These are phyloP conservation scores for Zosterops lateralis DNA, from an alignment of 2,113 vertebrate species.

Conservation along the genomic window DNA sequence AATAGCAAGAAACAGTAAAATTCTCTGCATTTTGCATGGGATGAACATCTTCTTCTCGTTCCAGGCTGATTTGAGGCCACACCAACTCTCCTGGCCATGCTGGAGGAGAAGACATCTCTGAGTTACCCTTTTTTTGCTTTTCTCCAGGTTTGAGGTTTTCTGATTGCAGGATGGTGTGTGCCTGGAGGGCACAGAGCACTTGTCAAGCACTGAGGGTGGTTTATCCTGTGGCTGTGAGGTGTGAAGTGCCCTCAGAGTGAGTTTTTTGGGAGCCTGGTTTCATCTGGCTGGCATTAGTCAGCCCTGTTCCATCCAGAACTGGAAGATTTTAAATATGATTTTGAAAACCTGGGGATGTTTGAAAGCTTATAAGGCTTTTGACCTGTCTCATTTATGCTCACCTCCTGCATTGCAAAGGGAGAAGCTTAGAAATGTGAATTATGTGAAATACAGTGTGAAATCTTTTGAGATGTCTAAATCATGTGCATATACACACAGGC, in stretches of 20 bases:
- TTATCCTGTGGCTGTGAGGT: background rate
- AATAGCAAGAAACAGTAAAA: background rate
- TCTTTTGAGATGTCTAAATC: conserved; percentile 28
- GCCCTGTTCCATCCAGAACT: background rate
- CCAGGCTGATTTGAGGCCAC: background rate
- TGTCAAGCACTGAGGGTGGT: background rate
- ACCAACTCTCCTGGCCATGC: rapidly evolving
- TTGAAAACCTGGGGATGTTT: conserved; percentile 3
- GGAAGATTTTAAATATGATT: background rate
- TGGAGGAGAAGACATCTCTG: background rate
- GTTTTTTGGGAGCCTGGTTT: background rate
- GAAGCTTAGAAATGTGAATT: conserved; percentile 14
- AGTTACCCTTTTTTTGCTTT: background rate
- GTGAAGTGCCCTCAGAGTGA: rapidly evolving
- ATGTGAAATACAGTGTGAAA: background rate
- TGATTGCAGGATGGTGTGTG: background rate
- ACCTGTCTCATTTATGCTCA: background rate
- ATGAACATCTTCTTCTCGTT: background rate
- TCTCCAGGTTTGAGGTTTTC: background rate
- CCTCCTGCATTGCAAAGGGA: background rate
- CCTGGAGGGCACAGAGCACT: background rate
- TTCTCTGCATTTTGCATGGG: background rate
- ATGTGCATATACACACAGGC: background rate
- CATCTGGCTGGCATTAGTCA: background rate
- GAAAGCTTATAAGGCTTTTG: conserved; percentile 21